Evolutionary conservation across 2,113 vertebrate genomes (phyloP).

Genomic region (Anas platyrhynchos): DNA sequence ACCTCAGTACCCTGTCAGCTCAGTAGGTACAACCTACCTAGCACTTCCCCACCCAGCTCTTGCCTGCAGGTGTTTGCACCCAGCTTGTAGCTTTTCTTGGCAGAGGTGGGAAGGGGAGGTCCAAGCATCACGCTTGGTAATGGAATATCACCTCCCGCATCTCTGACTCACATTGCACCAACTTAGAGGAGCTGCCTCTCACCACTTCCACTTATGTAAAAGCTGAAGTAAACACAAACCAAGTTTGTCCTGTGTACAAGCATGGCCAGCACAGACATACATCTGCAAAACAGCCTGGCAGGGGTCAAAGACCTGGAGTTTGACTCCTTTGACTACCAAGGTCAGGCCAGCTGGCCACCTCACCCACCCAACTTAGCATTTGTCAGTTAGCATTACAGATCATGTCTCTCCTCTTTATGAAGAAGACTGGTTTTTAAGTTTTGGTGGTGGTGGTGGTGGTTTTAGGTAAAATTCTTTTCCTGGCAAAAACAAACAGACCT

Average conservation of each 20-base stretch:
- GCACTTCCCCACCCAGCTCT: neutral
- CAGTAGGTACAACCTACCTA: neutral
- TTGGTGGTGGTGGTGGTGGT: neutral
- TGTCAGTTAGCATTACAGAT: neutral
- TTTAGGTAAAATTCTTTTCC: neutral
- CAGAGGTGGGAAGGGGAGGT: neutral
- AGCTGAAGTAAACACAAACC: neutral
- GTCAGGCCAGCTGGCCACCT: neutral
- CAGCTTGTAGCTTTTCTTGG: neutral
- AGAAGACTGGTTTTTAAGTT: neutral
- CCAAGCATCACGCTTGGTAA: neutral
- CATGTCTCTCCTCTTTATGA: neutral
- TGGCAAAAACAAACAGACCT: neutral
- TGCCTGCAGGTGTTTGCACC: neutral
- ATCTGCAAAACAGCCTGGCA: neutral
- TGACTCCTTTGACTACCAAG: neutral
- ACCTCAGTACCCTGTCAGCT: neutral
- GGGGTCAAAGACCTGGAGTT: constrained; percentile 11
- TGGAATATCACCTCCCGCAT: neutral
- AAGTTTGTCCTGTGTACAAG: neutral
- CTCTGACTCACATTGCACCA: neutral
- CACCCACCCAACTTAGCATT: neutral
- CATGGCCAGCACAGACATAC: neutral
- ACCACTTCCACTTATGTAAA: neutral
- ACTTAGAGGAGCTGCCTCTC: neutral